Conservation (phyloP, 2,888 invertebrate species). For the Cosmia pyralina region DNA sequence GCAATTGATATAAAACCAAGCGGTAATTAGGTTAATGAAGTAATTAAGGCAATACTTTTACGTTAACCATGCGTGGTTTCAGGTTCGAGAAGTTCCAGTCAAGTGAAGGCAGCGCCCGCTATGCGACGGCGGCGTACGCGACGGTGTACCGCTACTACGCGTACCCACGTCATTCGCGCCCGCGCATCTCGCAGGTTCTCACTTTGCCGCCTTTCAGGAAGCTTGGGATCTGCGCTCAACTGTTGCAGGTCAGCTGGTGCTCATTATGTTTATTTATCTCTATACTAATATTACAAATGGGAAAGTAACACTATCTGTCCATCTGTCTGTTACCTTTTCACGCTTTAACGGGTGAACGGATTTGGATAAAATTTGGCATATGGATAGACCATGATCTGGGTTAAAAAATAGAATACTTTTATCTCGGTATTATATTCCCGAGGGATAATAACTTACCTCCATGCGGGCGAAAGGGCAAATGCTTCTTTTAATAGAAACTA, state of each 20-base stretch:
- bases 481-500: too few relatives aligned
- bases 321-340: too few relatives aligned
- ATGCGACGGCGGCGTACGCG: constrained; percentile 96
- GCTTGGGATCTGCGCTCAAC: constrained; percentile 95
- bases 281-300: background rate
- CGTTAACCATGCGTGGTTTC: constrained; percentile 52
- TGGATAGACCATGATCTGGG: background rate
- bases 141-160: constrained; percentile 98
- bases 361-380: background rate
- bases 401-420: background rate
- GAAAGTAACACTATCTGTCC: too few relatives aligned
- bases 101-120: constrained; percentile 90
- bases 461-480: too few relatives aligned
- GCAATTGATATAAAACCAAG: too few relatives aligned
- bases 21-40: too few relatives aligned
- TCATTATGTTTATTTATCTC: background rate
- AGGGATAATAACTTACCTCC: background rate
- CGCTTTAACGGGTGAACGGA: background rate
- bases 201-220: constrained; percentile 97
- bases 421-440: background rate
- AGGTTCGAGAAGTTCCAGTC: constrained; percentile 93
- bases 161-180: constrained; percentile 96
- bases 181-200: constrained; percentile 97
- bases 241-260: constrained; percentile 89
- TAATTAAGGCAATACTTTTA: background rate